These are phyloP conservation scores for Bombus pyrosoma DNA, from an alignment of 1,140 invertebrate species.

Conservation along the genomic window DNA sequence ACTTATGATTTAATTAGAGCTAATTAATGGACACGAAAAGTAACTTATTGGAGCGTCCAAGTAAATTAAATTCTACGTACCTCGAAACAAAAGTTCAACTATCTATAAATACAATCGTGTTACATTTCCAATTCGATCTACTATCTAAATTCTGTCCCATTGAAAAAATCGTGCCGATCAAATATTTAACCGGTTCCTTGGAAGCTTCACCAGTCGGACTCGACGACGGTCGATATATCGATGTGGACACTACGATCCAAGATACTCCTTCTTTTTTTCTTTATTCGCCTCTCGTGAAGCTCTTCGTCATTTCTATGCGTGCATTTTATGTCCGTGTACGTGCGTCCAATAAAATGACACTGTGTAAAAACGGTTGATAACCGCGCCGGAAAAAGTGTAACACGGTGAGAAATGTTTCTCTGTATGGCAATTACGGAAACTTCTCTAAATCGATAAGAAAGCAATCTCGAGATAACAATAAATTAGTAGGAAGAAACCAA, in stretches of 20 bases:
- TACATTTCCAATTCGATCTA: not conserved
- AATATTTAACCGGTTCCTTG: conserved; percentile 14
- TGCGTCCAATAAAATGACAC: not conserved
- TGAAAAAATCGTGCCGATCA: not conserved
- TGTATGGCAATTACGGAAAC: conserved; percentile 7
- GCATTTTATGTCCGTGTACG: not conserved
- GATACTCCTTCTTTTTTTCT: not conserved
- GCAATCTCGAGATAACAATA: not conserved
- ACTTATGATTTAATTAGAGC: not conserved
- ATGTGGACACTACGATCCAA: not conserved
- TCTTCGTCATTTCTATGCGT: not conserved
- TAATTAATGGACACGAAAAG: no score
- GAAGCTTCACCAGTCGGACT: not conserved
- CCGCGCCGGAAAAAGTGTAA: not conserved
- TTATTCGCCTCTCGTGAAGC: not conserved
- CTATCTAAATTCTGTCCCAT: conserved; percentile 17
- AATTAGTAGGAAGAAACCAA: not conserved
- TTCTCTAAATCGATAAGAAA: not conserved
- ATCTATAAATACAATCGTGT: not conserved
- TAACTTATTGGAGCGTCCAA: no score
- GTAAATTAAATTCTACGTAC: no score
- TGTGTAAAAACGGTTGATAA: conserved; percentile 5
- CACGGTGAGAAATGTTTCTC: conserved; percentile 7
- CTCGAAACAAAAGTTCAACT: not conserved
- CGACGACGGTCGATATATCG: conserved; percentile 12